Base-by-base conservation (phyloP, 2,113 vertebrate species). In the Apeltes quadracus region DNA sequence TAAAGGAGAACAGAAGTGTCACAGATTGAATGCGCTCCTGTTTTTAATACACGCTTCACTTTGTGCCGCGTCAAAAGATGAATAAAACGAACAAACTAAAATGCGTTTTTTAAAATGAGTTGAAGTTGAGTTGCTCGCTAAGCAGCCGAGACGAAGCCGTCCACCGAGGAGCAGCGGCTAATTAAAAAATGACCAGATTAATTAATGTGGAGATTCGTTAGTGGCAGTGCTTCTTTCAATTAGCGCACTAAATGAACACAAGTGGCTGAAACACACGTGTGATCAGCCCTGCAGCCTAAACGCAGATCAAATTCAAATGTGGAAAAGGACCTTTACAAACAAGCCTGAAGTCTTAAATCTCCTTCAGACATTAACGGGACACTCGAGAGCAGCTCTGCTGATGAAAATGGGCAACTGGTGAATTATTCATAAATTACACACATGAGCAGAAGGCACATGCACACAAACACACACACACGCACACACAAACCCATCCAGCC, bases 151-250 rank as follows among this genome's bases (percentile, higher is more conserved):
- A 87, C 85, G 82, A 87, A 89, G 73, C 76, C 83, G 81, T 76
- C 81, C 61, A 84, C 72, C 78, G 86, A 85, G 82, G 87, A 90
- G 85, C 85, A 83, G 71, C 58, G 36, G 78, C 86, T 91, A 90
- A 92, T 92, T 92, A 91, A 91, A 91, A 91, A 91, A 89, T 86
- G 87, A 92, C 89, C 81, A 55, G 87, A 89, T 90, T 89, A 88
- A 90, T 90, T 90, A 87, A 88, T 83, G 80, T 86, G 87, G 72
- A 88, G 86, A 88, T 87, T 89, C 65, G 73, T 88, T 91, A 85
- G 88, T 44, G 61, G 76, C 68, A 13, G 56, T 16, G 67, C 72
- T 75, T 69, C 73, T 84, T 89, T 76, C 82, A 83, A 84, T 89
- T 85, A 87, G 67, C 79, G 79, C 78, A 63, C 55, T 48, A 34